Base-by-base conservation (phyloP, 2,113 vertebrate species). In the Sander vitreus region DNA sequence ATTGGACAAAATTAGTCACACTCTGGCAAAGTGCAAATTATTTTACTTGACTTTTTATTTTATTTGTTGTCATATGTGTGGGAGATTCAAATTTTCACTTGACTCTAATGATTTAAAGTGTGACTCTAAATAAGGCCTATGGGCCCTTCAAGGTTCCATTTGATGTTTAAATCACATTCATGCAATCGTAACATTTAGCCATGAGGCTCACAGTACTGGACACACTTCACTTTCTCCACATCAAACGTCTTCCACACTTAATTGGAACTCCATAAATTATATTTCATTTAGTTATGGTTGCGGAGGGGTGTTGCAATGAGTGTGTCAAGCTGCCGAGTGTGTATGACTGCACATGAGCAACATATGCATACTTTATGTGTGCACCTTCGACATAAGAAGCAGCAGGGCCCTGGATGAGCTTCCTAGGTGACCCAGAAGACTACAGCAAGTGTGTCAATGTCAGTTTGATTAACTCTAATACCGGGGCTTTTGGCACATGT, bases 381-480 rank as follows among this genome's bases (percentile, higher is more conserved):
- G 63, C 10, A 76, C 69, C 45, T 74, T 80, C 47, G n/a, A 78
- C 89, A 77, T 84, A 19, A 43, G 66, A 63, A 78, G 84, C 87
- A 80, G 89, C 88, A 19, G 80, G 86, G 70, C 78, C 50, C 79
- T 78, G 88, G 93, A 91, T 91, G 92, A 89, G 90, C 90, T 60
- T 92, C 91, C 80, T 87, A 70, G 89, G 92, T 92, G 93, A 92
- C 89, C 89, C 78, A 76, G 77, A 82, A 83, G 90, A 90, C 88
- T 83, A 88, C 90, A 68, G 92, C 70, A 72, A 86, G 89, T 89
- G 90, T 91, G 82, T 87, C 86, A 79, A 85, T 90, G 90, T 92
- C 90, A 92, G 90, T 94, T 92, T 95, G 94, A 95, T 96, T 93
- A 94, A 91, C 87, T 92, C 90, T 94, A 94, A 96, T 93, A 87